phyloP scores from a whole-genome alignment of 1,140 invertebrate genomes.

The Trichonephila clavipes region DNA sequence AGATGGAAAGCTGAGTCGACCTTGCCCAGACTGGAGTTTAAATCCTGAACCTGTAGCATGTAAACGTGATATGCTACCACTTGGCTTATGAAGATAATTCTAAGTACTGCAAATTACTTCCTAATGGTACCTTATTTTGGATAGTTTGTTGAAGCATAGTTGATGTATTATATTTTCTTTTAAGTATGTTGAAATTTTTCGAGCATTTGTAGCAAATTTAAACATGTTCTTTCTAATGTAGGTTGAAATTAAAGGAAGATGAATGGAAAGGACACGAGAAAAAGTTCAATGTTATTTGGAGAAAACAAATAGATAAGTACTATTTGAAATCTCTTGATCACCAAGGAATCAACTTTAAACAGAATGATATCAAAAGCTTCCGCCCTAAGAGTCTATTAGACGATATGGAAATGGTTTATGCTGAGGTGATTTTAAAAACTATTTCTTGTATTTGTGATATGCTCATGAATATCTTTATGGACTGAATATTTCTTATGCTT shows the following conservation, averaged over 20 bases:
- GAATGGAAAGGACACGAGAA: slow-evolving; percentile 99
- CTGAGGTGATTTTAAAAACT: slow-evolving; percentile 83
- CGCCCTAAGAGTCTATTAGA: slow-evolving; percentile 96
- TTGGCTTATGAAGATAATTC: no score
- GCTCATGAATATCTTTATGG: slow-evolving; percentile 84
- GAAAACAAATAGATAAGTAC: slow-evolving; percentile 98
- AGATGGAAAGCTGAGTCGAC: no score
- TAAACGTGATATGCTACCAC: no score
- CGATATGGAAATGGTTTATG: slow-evolving; percentile 96
- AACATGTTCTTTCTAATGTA: slow-evolving; percentile 81
- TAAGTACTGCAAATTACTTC: no score
- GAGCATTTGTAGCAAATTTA: no score
- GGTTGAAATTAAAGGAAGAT: slow-evolving; percentile 96
- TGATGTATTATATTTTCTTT: no score
- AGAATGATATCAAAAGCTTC: slow-evolving; percentile 96
- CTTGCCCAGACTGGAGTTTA: no score
- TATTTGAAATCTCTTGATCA: slow-evolving; percentile 98
- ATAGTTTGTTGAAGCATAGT: no score
- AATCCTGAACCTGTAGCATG: no score
- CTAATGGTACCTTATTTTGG: no score
- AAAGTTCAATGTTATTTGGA: slow-evolving; percentile 97
- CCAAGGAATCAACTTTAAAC: slow-evolving; percentile 98
- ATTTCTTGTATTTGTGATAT: slow-evolving; percentile 83
- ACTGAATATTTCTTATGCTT: background rate
- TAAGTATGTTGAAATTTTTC: no score